Percentiles rank a stretch among this genome's conserved stretches.
Evolutionary conservation across 2,113 vertebrate species (phyloP).

Genomic region (Mustelus asterias): DNA sequence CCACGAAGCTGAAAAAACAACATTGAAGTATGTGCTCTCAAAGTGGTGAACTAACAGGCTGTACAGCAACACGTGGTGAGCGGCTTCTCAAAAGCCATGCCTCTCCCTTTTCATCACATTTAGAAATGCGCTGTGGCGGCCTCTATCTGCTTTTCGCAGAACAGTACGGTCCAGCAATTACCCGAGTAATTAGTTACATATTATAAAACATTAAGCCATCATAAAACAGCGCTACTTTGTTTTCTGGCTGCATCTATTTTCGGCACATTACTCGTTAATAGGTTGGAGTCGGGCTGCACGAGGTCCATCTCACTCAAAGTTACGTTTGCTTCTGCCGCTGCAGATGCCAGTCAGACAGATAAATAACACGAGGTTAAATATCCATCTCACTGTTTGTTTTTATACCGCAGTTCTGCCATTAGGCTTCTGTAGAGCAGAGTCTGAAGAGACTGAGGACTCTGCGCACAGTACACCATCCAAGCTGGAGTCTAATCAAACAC

Average conservation of each 20-base stretch:
- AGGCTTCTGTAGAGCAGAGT: background rate
- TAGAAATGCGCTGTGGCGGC: background rate
- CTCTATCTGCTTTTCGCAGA: background rate
- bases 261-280: background rate
- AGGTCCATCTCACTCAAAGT: background rate
- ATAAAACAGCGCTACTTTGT: background rate
- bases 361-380: conserved; percentile 7
- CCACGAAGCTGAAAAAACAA: conserved; percentile 39
- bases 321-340: background rate
- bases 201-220: conserved; percentile 35
- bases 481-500: background rate
- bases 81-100: background rate
- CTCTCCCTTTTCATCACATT: background rate
- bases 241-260: conserved; percentile 21
- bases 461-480: background rate
- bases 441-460: background rate
- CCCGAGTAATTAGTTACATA: conserved; percentile 6
- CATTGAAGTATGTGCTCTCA: background rate
- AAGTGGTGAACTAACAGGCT: conserved; percentile 15
- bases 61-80: background rate
- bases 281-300: background rate
- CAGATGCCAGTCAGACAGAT: conserved; percentile 23
- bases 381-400: conserved; percentile 27
- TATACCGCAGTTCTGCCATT: background rate
- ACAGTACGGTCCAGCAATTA: conserved; percentile 15